Base-by-base conservation (phyloP, 2,797 vertebrate species). In the Enoplosus armatus region DNA sequence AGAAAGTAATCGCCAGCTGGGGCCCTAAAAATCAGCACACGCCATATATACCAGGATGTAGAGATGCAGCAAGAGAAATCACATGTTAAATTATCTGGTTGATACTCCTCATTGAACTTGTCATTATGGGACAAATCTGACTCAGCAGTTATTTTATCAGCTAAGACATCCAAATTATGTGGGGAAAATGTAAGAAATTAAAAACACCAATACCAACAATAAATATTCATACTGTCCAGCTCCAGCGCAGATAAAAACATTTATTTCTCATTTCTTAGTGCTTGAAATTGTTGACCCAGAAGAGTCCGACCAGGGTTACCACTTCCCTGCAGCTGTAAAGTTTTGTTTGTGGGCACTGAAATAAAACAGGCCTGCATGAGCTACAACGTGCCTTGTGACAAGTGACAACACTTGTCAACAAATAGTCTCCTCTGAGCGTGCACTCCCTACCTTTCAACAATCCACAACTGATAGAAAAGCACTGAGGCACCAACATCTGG, bases 401-500 rank as follows among this genome's bases (percentile, higher is more conserved):
- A 83, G 20, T 66, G 72, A 39, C 63, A 71, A 55, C 58, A 74
- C 24, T 10, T 58, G 48, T 58, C 62, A 75, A 54, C 68, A 64
- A 59, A 58, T 3, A 29, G 51, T 50, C 50, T 24, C 45, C 29
- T 9, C 33, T 31, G 60, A 64, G 47, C 26, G 50, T 26, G 20
- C 33, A 54, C 61, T 54, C 31, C 35, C 26, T 26, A 26, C 54
- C 39, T 65, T 16, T 31, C 56, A 62, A 24, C 10, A 55, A 16
- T 33, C 12, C 37, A 59, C 1, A 31, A 6, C 14, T 24, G 20
- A 69, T 0, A 48, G n/a, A 68, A 77, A 71, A 39, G 24, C 79
- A 45, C 2, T 1, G 45, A 63, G 27, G 60, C 63, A 72, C 75
- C 63, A 85, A 79, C 82, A 87, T 91, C 88, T 90, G 89, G 63